phyloP scores from a whole-genome alignment of 2,888 invertebrate species.

The Drosophila formosana region DNA sequence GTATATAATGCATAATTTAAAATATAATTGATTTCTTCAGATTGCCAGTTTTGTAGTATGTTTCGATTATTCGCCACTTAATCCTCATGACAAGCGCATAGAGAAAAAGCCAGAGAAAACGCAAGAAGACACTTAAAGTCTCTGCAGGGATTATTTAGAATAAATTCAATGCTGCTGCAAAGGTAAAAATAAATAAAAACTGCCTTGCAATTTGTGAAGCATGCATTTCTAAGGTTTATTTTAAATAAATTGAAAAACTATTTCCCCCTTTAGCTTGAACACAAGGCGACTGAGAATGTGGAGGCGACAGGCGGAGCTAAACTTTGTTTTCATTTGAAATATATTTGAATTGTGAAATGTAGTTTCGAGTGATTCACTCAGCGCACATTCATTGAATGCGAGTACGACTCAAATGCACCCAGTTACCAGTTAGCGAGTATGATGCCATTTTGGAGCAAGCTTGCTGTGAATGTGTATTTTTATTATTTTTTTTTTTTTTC shows the following conservation, averaged over 20 bases:
- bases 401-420: conserved; percentile 11
- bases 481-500: not conserved
- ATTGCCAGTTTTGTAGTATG: too few relatives aligned
- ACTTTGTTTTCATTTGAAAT: conserved; percentile 1
- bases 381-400: not conserved
- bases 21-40: too few relatives aligned
- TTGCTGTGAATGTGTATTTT: not conserved
- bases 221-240: too few relatives aligned
- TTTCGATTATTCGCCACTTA: too few relatives aligned
- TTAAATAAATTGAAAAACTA: not conserved
- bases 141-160: too few relatives aligned
- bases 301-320: not conserved
- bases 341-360: conserved; percentile 4
- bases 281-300: not conserved
- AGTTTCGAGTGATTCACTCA: conserved; percentile 13
- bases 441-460: conserved; percentile 12
- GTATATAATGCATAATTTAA: too few relatives aligned
- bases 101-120: too few relatives aligned
- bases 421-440: not conserved
- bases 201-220: too few relatives aligned
- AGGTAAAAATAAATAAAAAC: too few relatives aligned
- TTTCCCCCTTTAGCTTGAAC: not conserved
- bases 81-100: too few relatives aligned
- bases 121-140: too few relatives aligned
- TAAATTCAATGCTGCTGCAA: too few relatives aligned